A percentile compares a stretch with the other conserved stretches of the same genome.
phyloP scores from a whole-genome alignment of 1,140 invertebrate genomes.

The Penaeus chinensis region DNA sequence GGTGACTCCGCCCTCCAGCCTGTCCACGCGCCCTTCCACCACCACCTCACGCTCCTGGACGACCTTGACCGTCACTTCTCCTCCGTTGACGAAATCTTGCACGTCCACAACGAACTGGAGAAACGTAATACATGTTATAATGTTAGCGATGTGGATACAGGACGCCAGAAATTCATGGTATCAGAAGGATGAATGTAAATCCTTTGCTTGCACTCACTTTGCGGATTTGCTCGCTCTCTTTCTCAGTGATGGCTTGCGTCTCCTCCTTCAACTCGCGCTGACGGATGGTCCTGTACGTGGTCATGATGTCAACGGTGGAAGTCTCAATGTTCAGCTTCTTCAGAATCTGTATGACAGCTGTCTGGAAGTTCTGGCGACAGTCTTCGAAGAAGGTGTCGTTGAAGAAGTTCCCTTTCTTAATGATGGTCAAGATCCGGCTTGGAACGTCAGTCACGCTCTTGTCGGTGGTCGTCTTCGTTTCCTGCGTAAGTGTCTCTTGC shows the following conservation, averaged over 20 bases:
- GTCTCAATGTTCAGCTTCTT: constrained; percentile 31
- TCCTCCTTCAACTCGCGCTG: constrained; percentile 18
- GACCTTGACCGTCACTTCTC: constrained; percentile 48
- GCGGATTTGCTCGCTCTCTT: background rate
- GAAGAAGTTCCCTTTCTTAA: constrained; percentile 7
- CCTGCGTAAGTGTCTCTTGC: background rate
- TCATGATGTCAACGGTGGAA: background rate
- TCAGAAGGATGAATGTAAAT: too few relatives aligned
- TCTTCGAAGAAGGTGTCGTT: constrained; percentile 27
- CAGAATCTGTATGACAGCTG: constrained; percentile 12
- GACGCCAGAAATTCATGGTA: too few relatives aligned
- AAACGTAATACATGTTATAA: background rate
- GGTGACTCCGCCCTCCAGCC: constrained; percentile 21
- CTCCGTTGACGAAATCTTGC: constrained; percentile 43
- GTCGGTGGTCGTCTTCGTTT: background rate
- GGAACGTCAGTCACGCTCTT: background rate
- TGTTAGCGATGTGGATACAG: too few relatives aligned
- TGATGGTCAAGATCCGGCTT: background rate
- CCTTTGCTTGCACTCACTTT: too few relatives aligned
- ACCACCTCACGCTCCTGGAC: constrained; percentile 39
- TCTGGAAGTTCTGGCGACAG: constrained; percentile 21
- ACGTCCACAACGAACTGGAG: constrained; percentile 42
- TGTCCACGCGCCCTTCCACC: constrained; percentile 43
- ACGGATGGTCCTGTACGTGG: constrained; percentile 25
- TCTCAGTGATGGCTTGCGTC: constrained; percentile 23